These are phyloP conservation scores for Muscidifurax raptorellus DNA, from an alignment of 1,140 invertebrate species.

Conservation along the genomic window DNA sequence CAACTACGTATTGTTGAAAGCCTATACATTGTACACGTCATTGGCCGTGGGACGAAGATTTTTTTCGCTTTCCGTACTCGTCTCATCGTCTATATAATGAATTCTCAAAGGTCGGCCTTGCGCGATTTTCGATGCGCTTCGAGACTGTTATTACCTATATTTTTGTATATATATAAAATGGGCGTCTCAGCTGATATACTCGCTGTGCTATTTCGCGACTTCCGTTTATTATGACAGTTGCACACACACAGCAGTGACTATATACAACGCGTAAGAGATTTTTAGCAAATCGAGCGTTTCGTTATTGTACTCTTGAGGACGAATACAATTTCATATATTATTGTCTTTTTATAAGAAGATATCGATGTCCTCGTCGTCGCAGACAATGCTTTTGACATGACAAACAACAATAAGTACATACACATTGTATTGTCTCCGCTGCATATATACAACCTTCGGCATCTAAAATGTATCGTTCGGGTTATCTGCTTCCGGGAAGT, in stretches of 20 bases:
- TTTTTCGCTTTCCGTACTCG: neutral
- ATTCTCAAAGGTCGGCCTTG: slow-evolving; percentile 10
- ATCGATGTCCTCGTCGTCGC: no score
- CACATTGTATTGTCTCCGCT: neutral
- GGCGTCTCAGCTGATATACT: neutral
- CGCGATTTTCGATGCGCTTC: slow-evolving; percentile 1
- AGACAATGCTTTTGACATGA: no score
- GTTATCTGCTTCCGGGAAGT: neutral
- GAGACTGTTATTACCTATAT: neutral
- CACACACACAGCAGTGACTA: neutral
- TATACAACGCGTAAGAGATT: neutral
- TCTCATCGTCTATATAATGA: neutral
- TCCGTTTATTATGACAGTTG: slow-evolving; percentile 7
- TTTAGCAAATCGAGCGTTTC: neutral
- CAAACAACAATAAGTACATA: no score
- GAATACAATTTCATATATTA: neutral
- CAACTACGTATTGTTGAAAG: slow-evolving; percentile 3
- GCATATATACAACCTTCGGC: no score
- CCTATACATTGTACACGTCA: no score
- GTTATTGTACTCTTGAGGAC: neutral
- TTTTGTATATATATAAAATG: no score
- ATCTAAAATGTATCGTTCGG: neutral
- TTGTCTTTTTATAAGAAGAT: neutral
- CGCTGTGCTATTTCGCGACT: slow-evolving; percentile 6
- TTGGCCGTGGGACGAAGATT: neutral